Evolutionary conservation across 2,113 vertebrate genomes (phyloP), one percentile per base, ranked within the genome.

Genomic region (Delphinus delphis): DNA sequence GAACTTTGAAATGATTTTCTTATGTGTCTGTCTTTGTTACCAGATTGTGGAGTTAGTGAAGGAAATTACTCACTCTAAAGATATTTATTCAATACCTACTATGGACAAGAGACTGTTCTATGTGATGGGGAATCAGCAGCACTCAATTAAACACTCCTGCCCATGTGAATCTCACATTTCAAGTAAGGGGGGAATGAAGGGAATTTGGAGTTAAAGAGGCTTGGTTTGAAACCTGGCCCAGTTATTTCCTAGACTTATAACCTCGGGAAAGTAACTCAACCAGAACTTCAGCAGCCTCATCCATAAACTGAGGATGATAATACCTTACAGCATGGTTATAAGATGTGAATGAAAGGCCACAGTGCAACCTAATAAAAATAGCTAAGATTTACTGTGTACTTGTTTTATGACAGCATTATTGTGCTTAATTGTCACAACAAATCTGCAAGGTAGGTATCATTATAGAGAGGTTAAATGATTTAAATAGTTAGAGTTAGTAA

Each of bases 1-100:
- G 11, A 74, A 60, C 41, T 41, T 76, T 80, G 33, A 96, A 95
- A 88, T 96, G 85, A 17, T 86, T 87, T 79, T 82, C 73, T 82
- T 79, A 62, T 17, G 18, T 31, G 2, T 62, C 33, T 93, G 20
- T 10, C n/a, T 81, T 15, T 10, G 70, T 41, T n/a, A 67, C 12
- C 28, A 90, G 36, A 93, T 41, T 95, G 50, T 21, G 15, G n/a
- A 91, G 28, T 58, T 53, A 85, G 12, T 67, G 33, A 71, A 47
- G 77, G 47, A 85, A 93, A 79, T 63, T 68, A 44, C 81, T 81
- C 38, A 82, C 17, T 90, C 26, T 21, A 31, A 38, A 95, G 55
- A 63, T 87, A 85, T 85, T 67, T 83, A 74, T 50, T 76, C 38
- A 96, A 12, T 8, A 88, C 25, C 4, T 74, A 31, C 58, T 81